Conservation (phyloP, 2,113 vertebrate species). For the Petrocephalus microphthalmus region DNA sequence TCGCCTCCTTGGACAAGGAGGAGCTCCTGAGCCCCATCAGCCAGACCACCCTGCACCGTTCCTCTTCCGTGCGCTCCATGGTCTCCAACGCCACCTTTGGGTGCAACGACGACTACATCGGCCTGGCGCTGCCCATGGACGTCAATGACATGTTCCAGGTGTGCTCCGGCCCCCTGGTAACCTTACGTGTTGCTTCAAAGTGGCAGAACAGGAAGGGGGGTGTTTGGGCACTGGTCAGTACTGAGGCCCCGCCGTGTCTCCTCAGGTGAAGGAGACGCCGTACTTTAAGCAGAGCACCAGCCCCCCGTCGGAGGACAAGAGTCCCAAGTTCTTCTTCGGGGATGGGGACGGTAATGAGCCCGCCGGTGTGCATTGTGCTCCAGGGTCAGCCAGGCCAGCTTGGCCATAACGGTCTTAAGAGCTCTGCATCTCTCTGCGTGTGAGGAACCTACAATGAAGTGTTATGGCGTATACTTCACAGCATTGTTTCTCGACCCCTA, state of each 20-base stretch:
- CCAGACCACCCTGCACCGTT: conserved; percentile 90
- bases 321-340: conserved; percentile 66
- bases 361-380: background rate
- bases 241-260: background rate
- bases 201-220: background rate
- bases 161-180: conserved; percentile 19
- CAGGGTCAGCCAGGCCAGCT: background rate
- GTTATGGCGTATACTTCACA: background rate
- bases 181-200: background rate
- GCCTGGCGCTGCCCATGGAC: conserved; percentile 86
- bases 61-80: conserved; percentile 95
- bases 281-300: conserved; percentile 91
- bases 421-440: background rate
- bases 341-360: conserved; percentile 64
- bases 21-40: conserved; percentile 95
- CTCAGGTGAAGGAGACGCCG: conserved; percentile 78
- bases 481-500: no score
- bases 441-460: background rate
- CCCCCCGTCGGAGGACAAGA: conserved; percentile 79
- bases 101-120: conserved; percentile 88
- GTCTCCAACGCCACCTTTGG: conserved; percentile 86
- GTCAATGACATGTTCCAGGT: conserved; percentile 96
- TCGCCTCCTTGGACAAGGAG: conserved; percentile 95
- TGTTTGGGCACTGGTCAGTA: background rate
- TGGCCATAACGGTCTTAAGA: background rate